Base-by-base conservation (phyloP, 2,113 vertebrate genomes). In the human (Homo sapiens) region DNA sequence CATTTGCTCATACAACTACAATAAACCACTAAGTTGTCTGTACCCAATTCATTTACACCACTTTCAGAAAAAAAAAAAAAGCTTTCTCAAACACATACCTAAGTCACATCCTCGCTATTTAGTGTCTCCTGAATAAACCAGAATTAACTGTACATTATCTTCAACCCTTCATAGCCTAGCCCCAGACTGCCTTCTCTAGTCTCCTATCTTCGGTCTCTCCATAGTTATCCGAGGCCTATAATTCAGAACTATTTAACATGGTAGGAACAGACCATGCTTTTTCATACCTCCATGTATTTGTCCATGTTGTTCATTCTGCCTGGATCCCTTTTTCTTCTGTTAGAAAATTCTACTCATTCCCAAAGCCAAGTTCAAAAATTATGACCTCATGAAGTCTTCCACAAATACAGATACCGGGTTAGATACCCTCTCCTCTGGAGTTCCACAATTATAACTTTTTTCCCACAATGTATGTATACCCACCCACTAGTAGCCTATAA, bases 311-410 rank as follows among this genome's bases (percentile, higher is more conserved):
- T 84, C 8, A 40, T 94, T 95, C 68, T 88, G 23, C 18, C n/a
- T 83, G 13, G 11, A 92, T 68, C 6, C 7, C 73, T 43, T 82
- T 95, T 48, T 40, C 50, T 95, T 92, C 25, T 43, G 6, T 45
- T 78, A n/a, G 32, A 96, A 97, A 96, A 85, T 90, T 52, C 17
- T 22, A 52, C 25, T 96, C 8, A 90, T 50, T 81, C 8, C 45
- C 25, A 79, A 48, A 68, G 40, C 10, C 32, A 86, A 82, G 27
- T 79, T 89, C 27, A 93, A 94, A 95, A 66, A 68, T n/a, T 85
- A 61, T 32, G 76, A 94, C 16, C 8, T 95, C 45, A 32, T 61
- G 12, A 96, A 89, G 79, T 95, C 57, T 92, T 94, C 43, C 32
- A 66, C 22, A 76, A 79, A 3, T 76, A 17, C 7, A 84, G 9